phyloP scores from a whole-genome alignment of 2,888 invertebrate genomes.

The Hydroisotoma schaefferi region DNA sequence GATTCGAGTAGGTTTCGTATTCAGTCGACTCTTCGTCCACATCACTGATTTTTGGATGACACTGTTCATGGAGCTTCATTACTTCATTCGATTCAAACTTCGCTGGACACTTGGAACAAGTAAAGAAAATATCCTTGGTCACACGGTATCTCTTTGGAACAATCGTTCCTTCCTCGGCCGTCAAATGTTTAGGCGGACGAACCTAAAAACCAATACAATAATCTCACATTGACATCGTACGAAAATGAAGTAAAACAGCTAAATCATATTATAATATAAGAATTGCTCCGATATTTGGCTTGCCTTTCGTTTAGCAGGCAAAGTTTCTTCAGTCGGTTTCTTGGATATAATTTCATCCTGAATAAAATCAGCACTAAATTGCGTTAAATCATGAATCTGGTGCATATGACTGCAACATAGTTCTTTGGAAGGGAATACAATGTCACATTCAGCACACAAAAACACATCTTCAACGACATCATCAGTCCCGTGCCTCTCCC shows the following conservation, averaged over 20 bases:
- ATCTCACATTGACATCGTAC: background rate
- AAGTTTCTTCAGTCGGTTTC: background rate
- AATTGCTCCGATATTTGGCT: background rate
- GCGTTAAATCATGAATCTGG: conserved; percentile 36
- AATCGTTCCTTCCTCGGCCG: conserved; percentile 25
- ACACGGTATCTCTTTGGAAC: conserved; percentile 37
- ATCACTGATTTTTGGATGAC: conserved; percentile 23
- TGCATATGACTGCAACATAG: conserved; percentile 43
- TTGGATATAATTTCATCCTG: conserved; percentile 28
- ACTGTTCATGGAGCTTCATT: conserved; percentile 43
- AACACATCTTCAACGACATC: conserved; percentile 36
- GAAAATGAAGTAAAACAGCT: background rate
- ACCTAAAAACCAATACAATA: conserved; percentile 27
- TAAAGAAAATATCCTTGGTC: conserved; percentile 24
- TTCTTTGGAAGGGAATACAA: conserved; percentile 42
- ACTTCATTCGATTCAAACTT: conserved; percentile 37
- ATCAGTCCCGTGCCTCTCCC: conserved; percentile 10
- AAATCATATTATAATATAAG: background rate
- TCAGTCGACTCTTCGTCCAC: background rate
- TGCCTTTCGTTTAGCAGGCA: background rate
- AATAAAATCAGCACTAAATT: conserved; percentile 40
- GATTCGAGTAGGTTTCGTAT: background rate
- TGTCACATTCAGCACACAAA: conserved; percentile 44
- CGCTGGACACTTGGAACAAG: conserved; percentile 38
- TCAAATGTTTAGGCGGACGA: conserved; percentile 28